Evolutionary conservation across 2,113 vertebrate species (phyloP).

Genomic region (Trachemys scripta): DNA sequence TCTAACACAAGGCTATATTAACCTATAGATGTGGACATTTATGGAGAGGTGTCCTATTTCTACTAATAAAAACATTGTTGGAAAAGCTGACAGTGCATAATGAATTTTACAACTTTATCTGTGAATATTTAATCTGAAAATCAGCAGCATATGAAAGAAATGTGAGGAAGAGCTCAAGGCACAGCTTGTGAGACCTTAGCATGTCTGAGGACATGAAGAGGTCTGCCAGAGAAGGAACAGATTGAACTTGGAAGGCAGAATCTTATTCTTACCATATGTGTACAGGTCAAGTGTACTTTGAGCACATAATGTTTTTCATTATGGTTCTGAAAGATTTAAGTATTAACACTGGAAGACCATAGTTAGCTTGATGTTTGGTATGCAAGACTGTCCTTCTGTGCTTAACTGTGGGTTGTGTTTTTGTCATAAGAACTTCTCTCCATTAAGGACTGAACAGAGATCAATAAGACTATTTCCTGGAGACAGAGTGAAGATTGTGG

Average conservation of each 20-base stretch:
- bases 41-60: neutral
- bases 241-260: neutral
- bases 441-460: neutral
- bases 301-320: neutral
- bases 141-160: accelerated
- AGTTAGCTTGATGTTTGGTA: neutral
- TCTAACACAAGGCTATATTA: neutral
- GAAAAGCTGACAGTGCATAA: neutral
- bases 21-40: neutral
- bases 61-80: neutral
- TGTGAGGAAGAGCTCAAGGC: neutral
- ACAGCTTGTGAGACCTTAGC: neutral
- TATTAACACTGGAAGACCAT: neutral
- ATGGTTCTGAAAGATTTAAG: neutral
- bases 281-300: neutral
- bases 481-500: neutral
- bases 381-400: neutral
- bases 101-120: neutral
- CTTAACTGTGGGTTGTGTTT: accelerated
- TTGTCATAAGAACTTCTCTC: neutral
- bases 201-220: neutral
- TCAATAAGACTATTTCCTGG: neutral
- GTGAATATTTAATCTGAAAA: accelerated
- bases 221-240: neutral
- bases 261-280: neutral